Conservation (phyloP, 2,888 invertebrate genomes). For the Spilarctia lutea region DNA sequence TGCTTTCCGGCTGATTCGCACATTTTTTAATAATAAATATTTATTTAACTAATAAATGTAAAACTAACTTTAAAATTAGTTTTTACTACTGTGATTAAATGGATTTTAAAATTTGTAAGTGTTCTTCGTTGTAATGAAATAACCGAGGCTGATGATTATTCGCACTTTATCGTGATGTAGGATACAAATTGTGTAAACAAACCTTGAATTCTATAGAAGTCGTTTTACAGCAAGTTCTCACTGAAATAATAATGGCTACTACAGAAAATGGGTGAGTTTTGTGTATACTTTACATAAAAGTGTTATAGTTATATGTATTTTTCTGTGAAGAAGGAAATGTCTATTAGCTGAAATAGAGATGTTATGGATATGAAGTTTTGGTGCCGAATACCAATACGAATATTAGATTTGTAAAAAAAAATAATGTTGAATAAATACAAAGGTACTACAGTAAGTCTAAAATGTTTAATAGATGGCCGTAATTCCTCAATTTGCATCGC, state of each 20-base stretch:
- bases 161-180: slow-evolving; percentile 24
- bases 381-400: no score
- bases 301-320: not conserved
- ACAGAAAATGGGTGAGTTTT: slow-evolving; percentile 59
- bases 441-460: no score
- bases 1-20: not conserved
- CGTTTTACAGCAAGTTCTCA: slow-evolving; percentile 24
- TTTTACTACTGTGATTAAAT: not conserved
- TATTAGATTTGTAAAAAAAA: no score
- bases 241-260: slow-evolving; percentile 58
- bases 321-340: no score
- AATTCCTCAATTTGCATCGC: no score
- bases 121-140: not conserved
- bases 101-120: not conserved
- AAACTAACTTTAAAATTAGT: not conserved
- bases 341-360: no score
- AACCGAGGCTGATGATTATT: slow-evolving; percentile 18
- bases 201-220: slow-evolving; percentile 56
- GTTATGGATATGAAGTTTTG: no score
- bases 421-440: no score
- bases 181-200: slow-evolving; percentile 58
- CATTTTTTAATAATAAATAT: not conserved
- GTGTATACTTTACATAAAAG: not conserved
- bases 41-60: not conserved
- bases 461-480: no score